Evolutionary conservation across 2,797 vertebrate genomes (phyloP).

Genomic region (Decapterus maruadsi): DNA sequence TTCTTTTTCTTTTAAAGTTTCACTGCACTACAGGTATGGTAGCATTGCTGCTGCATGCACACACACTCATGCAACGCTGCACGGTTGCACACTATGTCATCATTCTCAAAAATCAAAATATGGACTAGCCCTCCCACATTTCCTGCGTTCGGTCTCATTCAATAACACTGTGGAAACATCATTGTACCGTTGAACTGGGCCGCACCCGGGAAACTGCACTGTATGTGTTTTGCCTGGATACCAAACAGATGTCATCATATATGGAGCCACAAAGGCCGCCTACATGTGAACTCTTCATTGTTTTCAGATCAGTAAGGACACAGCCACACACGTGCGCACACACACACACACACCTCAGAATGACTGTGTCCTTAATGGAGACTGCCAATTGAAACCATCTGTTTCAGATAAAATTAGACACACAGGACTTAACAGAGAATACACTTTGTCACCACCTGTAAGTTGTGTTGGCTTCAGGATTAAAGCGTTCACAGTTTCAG

Average conservation of each 20-base stretch:
- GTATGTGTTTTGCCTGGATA: conserved; percentile 75
- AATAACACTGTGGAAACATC: conserved; percentile 18
- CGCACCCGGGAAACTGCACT: conserved; percentile 52
- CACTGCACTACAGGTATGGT: conserved; percentile 9
- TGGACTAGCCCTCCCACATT: neutral
- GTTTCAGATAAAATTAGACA: conserved; percentile 52
- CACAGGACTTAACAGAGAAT: conserved; percentile 15
- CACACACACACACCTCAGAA: conserved; percentile 31
- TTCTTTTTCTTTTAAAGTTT: conserved; percentile 30
- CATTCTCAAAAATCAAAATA: conserved; percentile 12
- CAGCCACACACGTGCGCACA: neutral
- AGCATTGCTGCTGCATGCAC: conserved; percentile 5
- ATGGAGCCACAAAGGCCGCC: conserved; percentile 35
- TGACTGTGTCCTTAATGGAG: conserved; percentile 15
- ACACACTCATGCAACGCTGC: neutral
- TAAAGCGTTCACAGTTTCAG: neutral
- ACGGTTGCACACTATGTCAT: conserved; percentile 25
- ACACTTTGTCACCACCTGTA: conserved; percentile 30
- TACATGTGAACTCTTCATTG: conserved; percentile 41
- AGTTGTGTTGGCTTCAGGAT: neutral
- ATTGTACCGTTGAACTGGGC: neutral
- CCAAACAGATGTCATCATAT: conserved; percentile 67
- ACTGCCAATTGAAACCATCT: conserved; percentile 57
- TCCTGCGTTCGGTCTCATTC: conserved; percentile 25
- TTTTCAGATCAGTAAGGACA: conserved; percentile 45